These are phyloP conservation scores for Odontamblyopus lacepedii DNA, from an alignment of 2,797 vertebrate species.

Conservation along the genomic window DNA sequence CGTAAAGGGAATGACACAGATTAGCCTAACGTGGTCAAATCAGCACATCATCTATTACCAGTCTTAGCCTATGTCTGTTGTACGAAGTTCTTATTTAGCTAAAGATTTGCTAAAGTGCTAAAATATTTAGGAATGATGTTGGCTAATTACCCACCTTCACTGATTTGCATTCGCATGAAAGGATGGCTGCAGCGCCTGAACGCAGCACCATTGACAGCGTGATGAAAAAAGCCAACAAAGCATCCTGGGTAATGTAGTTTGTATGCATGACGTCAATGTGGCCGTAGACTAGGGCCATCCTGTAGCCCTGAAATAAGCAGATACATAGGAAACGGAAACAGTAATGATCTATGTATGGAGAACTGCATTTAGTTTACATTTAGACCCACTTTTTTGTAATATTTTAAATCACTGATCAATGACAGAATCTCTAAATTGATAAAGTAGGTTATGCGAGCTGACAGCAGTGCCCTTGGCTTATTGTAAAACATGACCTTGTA, in stretches of 20 bases:
- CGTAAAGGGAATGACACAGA: neutral
- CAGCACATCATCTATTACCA: neutral
- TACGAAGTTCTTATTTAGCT: neutral
- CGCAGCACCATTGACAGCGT: slow-evolving; percentile 31
- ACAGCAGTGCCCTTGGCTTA: neutral
- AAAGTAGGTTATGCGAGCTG: neutral
- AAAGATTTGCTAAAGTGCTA: too few relatives aligned
- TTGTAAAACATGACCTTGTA: slow-evolving; percentile 47
- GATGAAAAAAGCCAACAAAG: slow-evolving; percentile 33
- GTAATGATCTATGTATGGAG: neutral
- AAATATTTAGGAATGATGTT: neutral
- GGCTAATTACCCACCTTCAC: neutral
- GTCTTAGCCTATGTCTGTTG: neutral
- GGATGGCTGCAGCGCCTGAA: slow-evolving; percentile 42
- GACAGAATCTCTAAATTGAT: neutral
- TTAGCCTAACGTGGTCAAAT: neutral
- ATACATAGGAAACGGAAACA: neutral
- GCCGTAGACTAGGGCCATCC: neutral
- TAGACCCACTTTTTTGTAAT: neutral
- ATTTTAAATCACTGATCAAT: neutral
- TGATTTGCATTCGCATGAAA: neutral
- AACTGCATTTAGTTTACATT: too few relatives aligned
- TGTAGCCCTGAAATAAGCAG: neutral
- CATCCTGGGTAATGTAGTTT: slow-evolving; percentile 78
- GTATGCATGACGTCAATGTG: slow-evolving; percentile 38